phyloP scores from a whole-genome alignment of 2,113 vertebrate genomes.

The Ceratotherium simum region DNA sequence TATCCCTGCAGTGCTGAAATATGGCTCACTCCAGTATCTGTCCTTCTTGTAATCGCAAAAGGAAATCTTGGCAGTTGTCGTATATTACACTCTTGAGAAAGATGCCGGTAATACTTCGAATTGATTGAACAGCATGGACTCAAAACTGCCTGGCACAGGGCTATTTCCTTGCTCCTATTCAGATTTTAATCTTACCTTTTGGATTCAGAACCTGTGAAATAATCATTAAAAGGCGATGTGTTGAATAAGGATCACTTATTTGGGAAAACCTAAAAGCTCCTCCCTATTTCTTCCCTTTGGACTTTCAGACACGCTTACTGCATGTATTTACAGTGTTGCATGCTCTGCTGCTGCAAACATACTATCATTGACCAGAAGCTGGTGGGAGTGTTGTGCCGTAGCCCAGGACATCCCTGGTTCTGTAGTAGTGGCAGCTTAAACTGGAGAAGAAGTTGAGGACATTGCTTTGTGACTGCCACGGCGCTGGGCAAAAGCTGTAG shows the following conservation, averaged over 20 bases:
- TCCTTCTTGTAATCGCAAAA: constrained; percentile 88
- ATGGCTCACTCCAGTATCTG: constrained; percentile 85
- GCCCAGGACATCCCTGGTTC: background rate
- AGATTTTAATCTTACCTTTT: constrained; percentile 50
- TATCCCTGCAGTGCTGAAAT: constrained; percentile 86
- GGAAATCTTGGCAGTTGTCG: constrained; percentile 87
- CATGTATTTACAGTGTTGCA: accelerated
- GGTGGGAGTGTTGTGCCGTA: background rate
- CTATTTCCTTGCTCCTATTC: constrained; percentile 26
- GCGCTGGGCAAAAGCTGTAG: background rate
- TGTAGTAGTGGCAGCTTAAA: background rate
- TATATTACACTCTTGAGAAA: constrained; percentile 88
- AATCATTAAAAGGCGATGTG: background rate
- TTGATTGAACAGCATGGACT: constrained; percentile 86
- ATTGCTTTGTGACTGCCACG: background rate
- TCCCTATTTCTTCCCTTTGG: background rate
- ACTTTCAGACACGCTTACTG: background rate
- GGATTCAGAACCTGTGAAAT: constrained; percentile 8
- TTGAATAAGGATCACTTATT: constrained; percentile 3
- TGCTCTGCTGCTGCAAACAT: background rate
- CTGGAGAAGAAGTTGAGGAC: background rate
- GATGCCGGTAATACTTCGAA: constrained; percentile 85
- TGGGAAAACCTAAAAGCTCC: constrained; percentile 5
- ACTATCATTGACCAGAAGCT: background rate
- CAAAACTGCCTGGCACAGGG: constrained; percentile 78